These are phyloP conservation scores for Phengaris alcon DNA, from an alignment of 2,888 invertebrate species.

Conservation along the genomic window DNA sequence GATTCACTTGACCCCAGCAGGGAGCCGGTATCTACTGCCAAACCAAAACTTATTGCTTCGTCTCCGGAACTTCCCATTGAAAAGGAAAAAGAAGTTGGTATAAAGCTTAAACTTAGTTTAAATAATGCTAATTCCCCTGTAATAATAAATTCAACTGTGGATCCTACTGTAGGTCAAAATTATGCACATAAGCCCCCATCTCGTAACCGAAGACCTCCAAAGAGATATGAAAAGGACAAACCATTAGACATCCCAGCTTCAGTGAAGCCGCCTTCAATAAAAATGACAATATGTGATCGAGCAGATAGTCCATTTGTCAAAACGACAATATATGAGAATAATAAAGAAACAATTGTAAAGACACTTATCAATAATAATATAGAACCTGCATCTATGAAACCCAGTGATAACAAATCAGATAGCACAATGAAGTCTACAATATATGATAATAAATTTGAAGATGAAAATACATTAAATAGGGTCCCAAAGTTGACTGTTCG, in stretches of 20 bases:
- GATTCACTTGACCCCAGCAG: conserved; percentile 56
- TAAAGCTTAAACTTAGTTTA: conserved; percentile 70
- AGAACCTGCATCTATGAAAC: conserved; percentile 46
- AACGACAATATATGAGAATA: conserved; percentile 66
- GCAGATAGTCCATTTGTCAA: conserved; percentile 73
- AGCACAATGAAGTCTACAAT: conserved; percentile 68
- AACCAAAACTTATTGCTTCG: conserved; percentile 45
- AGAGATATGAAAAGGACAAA: conserved; percentile 63
- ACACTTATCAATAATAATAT: conserved; percentile 66
- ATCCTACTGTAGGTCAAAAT: conserved; percentile 66
- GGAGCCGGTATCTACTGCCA: conserved; percentile 42
- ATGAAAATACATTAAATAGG: conserved; percentile 72
- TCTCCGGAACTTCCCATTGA: conserved; percentile 48
- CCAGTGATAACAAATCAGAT: conserved; percentile 59
- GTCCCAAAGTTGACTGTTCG: conserved; percentile 85
- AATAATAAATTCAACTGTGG: conserved; percentile 74
- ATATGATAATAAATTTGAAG: conserved; percentile 71
- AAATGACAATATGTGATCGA: conserved; percentile 76
- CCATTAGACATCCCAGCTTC: conserved; percentile 43
- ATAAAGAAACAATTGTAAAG: conserved; percentile 63
- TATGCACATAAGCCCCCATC: conserved; percentile 63
- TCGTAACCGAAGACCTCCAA: conserved; percentile 64
- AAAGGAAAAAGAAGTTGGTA: conserved; percentile 67
- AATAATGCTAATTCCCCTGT: conserved; percentile 74
- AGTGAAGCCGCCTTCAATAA: conserved; percentile 64